These are phyloP conservation scores for Loxodonta africana DNA, from an alignment of 2,113 vertebrate species.

Conservation along the genomic window DNA sequence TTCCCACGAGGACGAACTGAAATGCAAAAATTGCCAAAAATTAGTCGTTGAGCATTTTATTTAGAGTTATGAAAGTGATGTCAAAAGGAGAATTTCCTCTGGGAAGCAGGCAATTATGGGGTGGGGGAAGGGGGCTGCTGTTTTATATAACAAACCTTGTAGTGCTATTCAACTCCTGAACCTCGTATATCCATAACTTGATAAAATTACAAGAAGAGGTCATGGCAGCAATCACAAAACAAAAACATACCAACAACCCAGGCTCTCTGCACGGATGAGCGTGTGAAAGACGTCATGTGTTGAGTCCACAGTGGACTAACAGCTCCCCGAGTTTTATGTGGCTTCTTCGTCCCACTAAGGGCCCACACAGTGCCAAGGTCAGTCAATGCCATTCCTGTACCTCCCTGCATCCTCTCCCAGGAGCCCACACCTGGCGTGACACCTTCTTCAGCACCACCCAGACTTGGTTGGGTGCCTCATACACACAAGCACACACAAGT, in stretches of 20 bases:
- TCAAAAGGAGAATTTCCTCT: not conserved
- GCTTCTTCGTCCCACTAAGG: not conserved
- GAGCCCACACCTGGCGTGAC: not conserved
- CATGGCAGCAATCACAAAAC: too few species aligned
- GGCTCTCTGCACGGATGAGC: not conserved
- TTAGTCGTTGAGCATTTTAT: not conserved
- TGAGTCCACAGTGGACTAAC: not conserved
- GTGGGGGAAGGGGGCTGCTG: too few species aligned
- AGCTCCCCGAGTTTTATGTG: not conserved
- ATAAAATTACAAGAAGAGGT: too few species aligned
- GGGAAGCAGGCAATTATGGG: not conserved
- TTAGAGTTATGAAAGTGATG: not conserved
- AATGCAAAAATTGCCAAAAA: not conserved
- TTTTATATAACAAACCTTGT: not conserved
- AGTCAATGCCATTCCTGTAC: not conserved
- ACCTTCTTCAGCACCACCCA: not conserved
- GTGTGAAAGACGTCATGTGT: not conserved
- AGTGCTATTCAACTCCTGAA: not conserved
- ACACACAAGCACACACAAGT: too few species aligned
- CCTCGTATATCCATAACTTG: too few species aligned
- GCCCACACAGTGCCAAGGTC: not conserved
- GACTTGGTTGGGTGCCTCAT: not conserved
- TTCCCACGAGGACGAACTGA: not conserved
- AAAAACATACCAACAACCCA: not conserved
- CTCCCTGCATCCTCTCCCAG: not conserved